Percentiles rank a stretch among this genome's conserved stretches.
phyloP scores from a whole-genome alignment of 1,140 invertebrate genomes.

The Apolygus lucorum region DNA sequence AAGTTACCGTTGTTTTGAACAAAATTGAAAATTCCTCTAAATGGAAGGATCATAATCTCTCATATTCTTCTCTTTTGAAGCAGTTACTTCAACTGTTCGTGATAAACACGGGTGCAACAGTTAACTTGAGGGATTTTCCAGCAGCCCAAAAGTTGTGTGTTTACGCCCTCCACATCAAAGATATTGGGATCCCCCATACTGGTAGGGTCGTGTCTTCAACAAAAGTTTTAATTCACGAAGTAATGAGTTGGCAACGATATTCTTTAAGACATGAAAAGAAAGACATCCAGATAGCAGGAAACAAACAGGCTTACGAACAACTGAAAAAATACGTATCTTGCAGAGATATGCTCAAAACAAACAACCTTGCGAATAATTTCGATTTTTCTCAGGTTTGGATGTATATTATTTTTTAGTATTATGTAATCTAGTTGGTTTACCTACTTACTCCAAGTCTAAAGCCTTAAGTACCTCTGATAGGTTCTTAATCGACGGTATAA shows the following conservation, averaged over 20 bases:
- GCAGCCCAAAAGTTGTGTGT: not conserved
- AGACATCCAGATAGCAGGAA: not conserved
- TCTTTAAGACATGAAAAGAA: not conserved
- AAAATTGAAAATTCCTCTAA: not conserved
- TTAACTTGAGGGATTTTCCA: not conserved
- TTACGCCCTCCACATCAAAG: not conserved
- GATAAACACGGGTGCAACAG: not conserved
- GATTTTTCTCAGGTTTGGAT: conserved; percentile 2
- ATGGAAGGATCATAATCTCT: not conserved
- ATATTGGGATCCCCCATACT: not conserved
- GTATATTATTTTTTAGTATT: too few relatives aligned
- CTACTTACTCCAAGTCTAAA: too few relatives aligned
- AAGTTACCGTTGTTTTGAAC: not conserved
- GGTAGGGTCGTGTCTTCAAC: not conserved
- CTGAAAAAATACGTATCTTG: not conserved
- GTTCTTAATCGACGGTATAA: too few relatives aligned
- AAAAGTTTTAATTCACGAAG: not conserved
- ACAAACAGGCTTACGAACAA: not conserved
- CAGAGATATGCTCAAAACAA: not conserved
- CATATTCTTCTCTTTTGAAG: not conserved
- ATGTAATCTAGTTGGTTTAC: too few relatives aligned
- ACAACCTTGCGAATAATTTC: not conserved
- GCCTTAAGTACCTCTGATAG: too few relatives aligned
- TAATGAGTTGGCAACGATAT: not conserved
- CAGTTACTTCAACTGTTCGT: not conserved